Base-by-base conservation (phyloP, 2,113 vertebrate species). In the Urocitellus parryii region DNA sequence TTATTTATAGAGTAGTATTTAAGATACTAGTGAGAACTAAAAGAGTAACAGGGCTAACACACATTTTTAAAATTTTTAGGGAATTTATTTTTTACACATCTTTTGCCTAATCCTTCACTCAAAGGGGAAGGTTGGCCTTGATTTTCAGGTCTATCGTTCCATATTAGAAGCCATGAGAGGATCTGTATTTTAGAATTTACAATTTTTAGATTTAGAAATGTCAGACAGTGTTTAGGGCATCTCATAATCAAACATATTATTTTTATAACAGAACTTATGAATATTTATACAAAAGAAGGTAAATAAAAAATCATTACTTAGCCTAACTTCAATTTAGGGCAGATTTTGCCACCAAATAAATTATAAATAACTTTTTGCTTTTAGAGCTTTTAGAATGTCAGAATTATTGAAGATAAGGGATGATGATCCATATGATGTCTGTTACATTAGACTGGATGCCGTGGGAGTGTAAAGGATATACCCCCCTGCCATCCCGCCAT, bases 201-300 rank as follows among this genome's bases (percentile, higher is more conserved):
- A 85, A 61, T 72, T 37, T 93, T 94, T 80, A 90, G 32, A 90
- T 81, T 85, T 93, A 83, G 94, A 78, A 81, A 90, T 56, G 67
- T 85, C 80, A 61, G 48, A 72, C 4, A 48, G 2, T 70, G 24
- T 92, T 92, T 74, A 4, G 51, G 24, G 29, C 8, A 67, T 37
- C 84, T 58, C 76, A 76, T 67, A 56, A 67, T 68, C 70, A 91
- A 83, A 45, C 5, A 12, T 79, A n/a, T 34, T 87, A 61, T 83
- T 74, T 87, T 90, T 83, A 29, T 10, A 88, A 65, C 51, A 95
- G 79, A 95, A 80, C 20, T 92, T n/a, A 17, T 37, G 73, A 72
- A 51, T 68, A 70, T 87, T 95, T 87, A 56, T 42, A 76, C n/a
- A 42, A 87, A 94, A 20, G 17, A 68, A 20, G 61, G 76, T 93